Percentiles rank a stretch among this genome's conserved stretches.
These are phyloP conservation scores for Ailurus styani DNA, from an alignment of 2,113 vertebrate genomes.

Conservation along the genomic window DNA sequence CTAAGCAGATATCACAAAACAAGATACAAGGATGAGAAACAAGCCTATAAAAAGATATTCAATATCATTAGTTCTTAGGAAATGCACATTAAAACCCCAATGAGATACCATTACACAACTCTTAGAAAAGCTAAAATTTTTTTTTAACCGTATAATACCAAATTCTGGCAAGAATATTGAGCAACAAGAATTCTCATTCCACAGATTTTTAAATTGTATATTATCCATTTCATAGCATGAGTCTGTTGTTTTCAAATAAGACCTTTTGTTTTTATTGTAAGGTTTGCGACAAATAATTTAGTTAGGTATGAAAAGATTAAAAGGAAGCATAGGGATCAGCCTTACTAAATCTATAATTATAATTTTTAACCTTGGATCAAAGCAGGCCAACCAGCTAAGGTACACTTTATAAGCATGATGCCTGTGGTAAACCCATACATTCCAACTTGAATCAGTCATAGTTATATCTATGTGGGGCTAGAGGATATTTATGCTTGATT, in stretches of 20 bases:
- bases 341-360: not conserved
- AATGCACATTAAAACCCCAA: not conserved
- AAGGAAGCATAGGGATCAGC: not conserved
- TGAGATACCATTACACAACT: not conserved
- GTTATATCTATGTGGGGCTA: not conserved
- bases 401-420: not conserved
- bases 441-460: not conserved
- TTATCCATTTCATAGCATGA: not conserved
- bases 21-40: not conserved
- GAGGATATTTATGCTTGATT: not conserved
- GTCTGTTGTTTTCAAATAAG: not conserved
- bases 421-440: not conserved
- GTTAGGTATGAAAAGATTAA: not conserved
- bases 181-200: not conserved
- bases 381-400: not conserved
- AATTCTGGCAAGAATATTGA: not conserved
- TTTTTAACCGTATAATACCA: not conserved
- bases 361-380: not conserved
- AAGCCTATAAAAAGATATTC: not conserved
- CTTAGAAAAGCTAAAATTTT: not conserved
- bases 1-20: not conserved
- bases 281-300: not conserved
- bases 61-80: not conserved
- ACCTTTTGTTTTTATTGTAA: not conserved
- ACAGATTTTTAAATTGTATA: not conserved